Conservation (phyloP, 2,888 invertebrate species). For the Eupithecia centaureata region DNA sequence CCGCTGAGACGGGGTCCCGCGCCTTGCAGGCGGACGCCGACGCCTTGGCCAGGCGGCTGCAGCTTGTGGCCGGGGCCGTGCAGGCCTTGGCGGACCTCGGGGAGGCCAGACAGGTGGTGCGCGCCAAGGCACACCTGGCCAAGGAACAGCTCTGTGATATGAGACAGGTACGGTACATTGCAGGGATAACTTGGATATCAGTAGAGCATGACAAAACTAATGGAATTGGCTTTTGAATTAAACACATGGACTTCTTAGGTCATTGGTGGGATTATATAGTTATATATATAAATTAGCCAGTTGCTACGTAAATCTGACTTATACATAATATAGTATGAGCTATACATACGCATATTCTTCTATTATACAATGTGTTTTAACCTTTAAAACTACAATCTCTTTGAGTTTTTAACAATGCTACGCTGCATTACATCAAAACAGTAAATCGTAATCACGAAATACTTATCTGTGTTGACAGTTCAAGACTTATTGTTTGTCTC, state of each 20-base stretch:
- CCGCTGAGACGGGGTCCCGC: conserved; percentile 90
- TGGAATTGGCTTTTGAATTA: no score
- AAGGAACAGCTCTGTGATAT: conserved; percentile 88
- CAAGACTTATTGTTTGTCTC: not conserved
- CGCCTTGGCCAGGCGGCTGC: conserved; percentile 88
- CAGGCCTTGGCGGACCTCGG: conserved; percentile 90
- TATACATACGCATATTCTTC: no score
- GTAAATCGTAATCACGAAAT: not conserved
- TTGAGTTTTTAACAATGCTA: not conserved
- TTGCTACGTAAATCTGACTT: no score
- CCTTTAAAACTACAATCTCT: not conserved
- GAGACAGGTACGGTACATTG: conserved; percentile 85
- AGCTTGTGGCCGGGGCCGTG: conserved; percentile 90
- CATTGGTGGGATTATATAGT: no score
- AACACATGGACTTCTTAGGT: no score
- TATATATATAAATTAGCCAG: no score
- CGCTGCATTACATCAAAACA: not conserved
- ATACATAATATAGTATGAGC: no score
- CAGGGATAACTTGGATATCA: not conserved
- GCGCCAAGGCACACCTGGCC: conserved; percentile 84
- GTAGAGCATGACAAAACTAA: not conserved
- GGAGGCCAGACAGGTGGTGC: conserved; percentile 86
- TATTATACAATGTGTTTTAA: no score
- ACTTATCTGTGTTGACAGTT: not conserved
- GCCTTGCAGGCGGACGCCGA: conserved; percentile 91